A percentile compares a stretch with the other conserved stretches of the same genome.
Conservation (phyloP, 2,113 vertebrate genomes). For the Serilophus lunatus region DNA sequence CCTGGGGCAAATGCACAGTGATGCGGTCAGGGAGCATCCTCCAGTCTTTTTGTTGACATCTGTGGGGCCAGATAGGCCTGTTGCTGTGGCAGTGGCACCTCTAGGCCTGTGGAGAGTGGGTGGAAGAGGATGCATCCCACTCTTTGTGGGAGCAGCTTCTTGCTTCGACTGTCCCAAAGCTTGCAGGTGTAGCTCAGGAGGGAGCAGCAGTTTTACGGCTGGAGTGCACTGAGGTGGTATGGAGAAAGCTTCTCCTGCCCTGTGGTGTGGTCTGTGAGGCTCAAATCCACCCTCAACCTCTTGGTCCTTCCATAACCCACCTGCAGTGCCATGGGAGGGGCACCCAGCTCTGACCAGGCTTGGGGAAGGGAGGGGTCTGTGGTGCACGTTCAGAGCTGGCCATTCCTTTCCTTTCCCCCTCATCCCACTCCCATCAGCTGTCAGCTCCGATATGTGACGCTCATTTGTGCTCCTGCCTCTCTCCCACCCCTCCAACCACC, state of each 20-base stretch:
- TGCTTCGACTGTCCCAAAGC: background rate
- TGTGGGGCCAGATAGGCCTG: background rate
- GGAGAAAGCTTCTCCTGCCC: background rate
- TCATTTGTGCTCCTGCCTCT: background rate
- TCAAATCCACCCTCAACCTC: background rate
- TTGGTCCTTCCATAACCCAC: background rate
- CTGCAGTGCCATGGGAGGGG: background rate
- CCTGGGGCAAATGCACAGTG: background rate
- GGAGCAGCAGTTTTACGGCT: background rate
- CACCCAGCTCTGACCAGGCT: accelerated
- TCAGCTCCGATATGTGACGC: background rate
- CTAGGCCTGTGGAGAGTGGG: background rate
- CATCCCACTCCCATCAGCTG: background rate
- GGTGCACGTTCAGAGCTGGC: background rate
- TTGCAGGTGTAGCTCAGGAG: background rate
- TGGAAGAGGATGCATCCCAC: accelerated
- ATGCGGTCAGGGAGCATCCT: background rate
- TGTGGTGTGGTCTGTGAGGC: background rate
- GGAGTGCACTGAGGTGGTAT: background rate
- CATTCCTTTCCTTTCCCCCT: background rate
- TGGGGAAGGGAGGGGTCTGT: accelerated
- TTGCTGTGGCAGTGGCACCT: background rate
- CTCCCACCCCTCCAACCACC: background rate
- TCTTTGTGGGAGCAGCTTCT: background rate
- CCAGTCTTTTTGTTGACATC: background rate